Evolutionary conservation across 2,797 vertebrate species (phyloP).

Genomic region (Hapalemur alaotrensis): DNA sequence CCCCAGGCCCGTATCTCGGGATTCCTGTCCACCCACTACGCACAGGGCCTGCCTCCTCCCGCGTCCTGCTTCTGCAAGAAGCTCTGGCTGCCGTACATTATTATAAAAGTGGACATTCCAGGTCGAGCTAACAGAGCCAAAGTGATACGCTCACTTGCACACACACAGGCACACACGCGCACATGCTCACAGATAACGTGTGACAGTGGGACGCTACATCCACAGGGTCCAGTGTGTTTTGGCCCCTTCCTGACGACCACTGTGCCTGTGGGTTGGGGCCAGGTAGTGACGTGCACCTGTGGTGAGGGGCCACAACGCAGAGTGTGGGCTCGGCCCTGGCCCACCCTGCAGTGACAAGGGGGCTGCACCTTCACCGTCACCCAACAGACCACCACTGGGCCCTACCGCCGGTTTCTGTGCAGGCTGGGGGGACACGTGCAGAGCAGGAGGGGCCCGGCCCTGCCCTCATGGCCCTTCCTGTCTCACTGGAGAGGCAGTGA

Average conservation of each 20-base stretch:
- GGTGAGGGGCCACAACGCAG: background rate
- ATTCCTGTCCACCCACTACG: fast-evolving
- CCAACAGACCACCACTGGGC: fast-evolving
- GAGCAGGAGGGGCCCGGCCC: background rate
- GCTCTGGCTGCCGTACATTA: too few species aligned
- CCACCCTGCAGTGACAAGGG: background rate
- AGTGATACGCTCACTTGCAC: fast-evolving
- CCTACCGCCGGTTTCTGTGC: background rate
- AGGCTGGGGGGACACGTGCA: background rate
- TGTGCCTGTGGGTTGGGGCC: too few species aligned
- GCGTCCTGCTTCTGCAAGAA: background rate
- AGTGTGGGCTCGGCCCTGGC: fast-evolving
- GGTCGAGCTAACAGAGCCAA: background rate
- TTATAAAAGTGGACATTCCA: background rate
- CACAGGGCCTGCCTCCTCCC: background rate
- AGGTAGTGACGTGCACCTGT: fast-evolving
- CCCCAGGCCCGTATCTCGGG: background rate
- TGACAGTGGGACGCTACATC: fast-evolving
- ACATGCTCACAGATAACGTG: fast-evolving
- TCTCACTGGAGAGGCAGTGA: background rate
- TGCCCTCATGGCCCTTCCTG: background rate
- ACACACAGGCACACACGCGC: background rate
- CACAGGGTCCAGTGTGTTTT: fast-evolving
- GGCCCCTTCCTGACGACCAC: background rate
- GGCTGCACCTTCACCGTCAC: fast-evolving